Conservation (phyloP, 2,888 invertebrate genomes). For the Ichneumon xanthorius region DNA sequence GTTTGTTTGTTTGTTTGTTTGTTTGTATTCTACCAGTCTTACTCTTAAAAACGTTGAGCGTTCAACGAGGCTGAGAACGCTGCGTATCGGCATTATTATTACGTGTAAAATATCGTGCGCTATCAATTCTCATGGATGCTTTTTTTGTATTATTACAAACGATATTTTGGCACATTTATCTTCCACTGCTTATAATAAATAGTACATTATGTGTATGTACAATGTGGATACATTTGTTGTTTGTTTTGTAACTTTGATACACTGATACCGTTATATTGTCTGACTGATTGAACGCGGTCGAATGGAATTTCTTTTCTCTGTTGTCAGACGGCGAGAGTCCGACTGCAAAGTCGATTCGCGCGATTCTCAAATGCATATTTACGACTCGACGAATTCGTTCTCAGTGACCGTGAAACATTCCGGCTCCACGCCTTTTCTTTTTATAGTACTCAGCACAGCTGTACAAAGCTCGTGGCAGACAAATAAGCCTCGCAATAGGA, state of each 20-base stretch:
- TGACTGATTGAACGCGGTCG: slow-evolving; percentile 5
- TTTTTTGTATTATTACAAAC: slow-evolving; percentile 14
- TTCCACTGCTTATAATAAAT: slow-evolving; percentile 4
- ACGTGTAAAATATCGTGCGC: not conserved
- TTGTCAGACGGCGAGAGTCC: not conserved
- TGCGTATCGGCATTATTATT: not conserved
- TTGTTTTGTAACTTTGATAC: slow-evolving; percentile 10
- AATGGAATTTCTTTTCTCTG: not conserved
- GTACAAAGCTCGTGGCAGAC: not conserved
- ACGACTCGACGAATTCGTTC: not conserved
- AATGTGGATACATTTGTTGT: not conserved
- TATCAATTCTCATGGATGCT: not conserved
- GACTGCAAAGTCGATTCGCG: not conserved
- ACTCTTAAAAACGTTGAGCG: slow-evolving; percentile 34
- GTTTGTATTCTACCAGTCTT: slow-evolving; percentile 45
- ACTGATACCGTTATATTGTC: slow-evolving; percentile 28
- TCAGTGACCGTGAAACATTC: not conserved
- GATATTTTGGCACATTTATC: slow-evolving; percentile 41
- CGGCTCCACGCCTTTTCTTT: not conserved
- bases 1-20: slow-evolving; percentile 17
- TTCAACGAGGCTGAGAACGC: slow-evolving; percentile 9
- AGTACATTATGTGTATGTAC: not conserved
- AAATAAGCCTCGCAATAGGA: not conserved
- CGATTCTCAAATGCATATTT: not conserved
- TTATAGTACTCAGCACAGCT: not conserved